Base-by-base conservation (phyloP, 2,113 vertebrate species). In the Oncorhynchus clarkii region DNA sequence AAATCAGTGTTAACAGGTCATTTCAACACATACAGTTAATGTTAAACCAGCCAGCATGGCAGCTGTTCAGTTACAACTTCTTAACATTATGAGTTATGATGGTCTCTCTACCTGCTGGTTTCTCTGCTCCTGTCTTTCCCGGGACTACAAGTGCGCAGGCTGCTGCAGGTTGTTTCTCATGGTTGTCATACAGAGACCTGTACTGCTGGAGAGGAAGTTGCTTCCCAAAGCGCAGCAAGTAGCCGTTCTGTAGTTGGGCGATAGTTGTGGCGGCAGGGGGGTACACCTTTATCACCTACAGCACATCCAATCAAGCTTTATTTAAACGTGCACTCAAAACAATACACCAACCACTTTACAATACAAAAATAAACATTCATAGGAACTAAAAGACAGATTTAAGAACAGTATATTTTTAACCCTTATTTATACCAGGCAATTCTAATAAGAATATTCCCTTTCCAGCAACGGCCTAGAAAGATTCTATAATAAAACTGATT, bases 141-240 rank as follows among this genome's bases (percentile, higher is more conserved):
- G 5, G 75, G 20, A 48, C 3, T 39, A 71, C 59, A 22, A 62
- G 0, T 68, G 39, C 71, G 29, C 31, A 22, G 71, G 26, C 0
- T 12, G 67, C 39, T 57, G 18, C 4, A 4, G 66, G 24, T 1
- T 9, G 26, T 45, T 60, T 83, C 29, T 76, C 76, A 5, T 34
- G 81, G 70, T 1, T 78, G 71, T 90, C 74, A 22, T 92, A 91
- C 48, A 93, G 66, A 1, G 92, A 89, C 84, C 79, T 85, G 70
- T 91, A 91, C 57, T 83, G 76, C 3, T 6, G 3, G 5, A 89
- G 45, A 5, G 93, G 91, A 45, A 92, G 59, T 4, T 45, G 11
- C 20, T 87, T 76, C 0, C 77, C 78, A 81, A 81, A 92, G 5
- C 34, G 66, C 1, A 75, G 39, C 0, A 70, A 68, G 51, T 89